Evolutionary conservation across 2,113 vertebrate species (phyloP), one percentile per base, ranked within the genome.

Genomic region (Abramis brama): DNA sequence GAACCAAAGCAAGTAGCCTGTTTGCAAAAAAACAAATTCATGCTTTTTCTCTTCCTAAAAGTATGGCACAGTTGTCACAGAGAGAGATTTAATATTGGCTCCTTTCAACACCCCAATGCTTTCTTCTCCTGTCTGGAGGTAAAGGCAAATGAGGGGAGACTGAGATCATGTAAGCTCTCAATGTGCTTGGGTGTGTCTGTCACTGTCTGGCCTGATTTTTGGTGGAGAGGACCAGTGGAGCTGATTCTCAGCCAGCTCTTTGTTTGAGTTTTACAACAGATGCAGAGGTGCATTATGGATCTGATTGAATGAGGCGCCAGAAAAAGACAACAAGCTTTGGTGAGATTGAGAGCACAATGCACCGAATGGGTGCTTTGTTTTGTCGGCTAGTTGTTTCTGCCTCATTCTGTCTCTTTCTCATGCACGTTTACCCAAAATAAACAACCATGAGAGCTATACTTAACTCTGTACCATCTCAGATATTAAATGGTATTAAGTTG

Each of bases 241-340:
- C 33, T 73, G 30, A 83, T 73, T 33, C 12, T 19, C 6, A 11
- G 62, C 79, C 62, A 82, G 79, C 39, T 68, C 62, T 52, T 82
- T 78, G 73, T 82, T 89, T 86, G 25, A 82, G 39, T 80, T 75
- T 83, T 82, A 87, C 62, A 79, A 11, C 66, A 81, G 74, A 74
- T 78, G 74, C 33, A 81, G 47, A 85, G 77, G 64, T 70, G 83
- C 87, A 78, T 91, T 92, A 82, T 90, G 82, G 84, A 30, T 84
- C 85, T 83, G 82, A 84, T 85, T 92, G 87, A 83, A 45, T 52
- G 2, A 74, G 81, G 90, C 30, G 75, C 86, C 88, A 90, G 87
- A 84, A 86, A 89, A 85, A 83, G 83, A 85, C 82, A 87, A 80
- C 70, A 76, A 84, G 86, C 74, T 86, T 79, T 25, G 36, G 82